phyloP scores from a whole-genome alignment of 2,797 vertebrate genomes.

The Momotus momota region DNA sequence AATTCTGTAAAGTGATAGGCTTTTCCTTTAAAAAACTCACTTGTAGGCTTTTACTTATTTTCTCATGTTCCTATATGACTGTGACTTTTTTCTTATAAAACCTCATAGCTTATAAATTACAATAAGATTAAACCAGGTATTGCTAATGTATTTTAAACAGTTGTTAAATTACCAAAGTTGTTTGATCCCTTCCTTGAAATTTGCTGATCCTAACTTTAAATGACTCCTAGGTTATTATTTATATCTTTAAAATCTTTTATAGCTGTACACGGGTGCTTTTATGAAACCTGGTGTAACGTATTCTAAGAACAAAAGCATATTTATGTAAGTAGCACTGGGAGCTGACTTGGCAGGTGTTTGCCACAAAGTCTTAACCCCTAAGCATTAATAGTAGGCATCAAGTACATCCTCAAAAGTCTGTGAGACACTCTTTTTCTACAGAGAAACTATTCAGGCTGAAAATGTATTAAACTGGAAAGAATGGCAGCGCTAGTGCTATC shows the following conservation, averaged over 20 bases:
- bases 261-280: conserved; percentile 51
- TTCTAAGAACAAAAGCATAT: conserved; percentile 63
- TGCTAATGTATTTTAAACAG: conserved; percentile 75
- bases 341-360: conserved; percentile 44
- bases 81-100: conserved; percentile 60
- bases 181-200: conserved; percentile 74
- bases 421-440: background rate
- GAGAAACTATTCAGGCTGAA: conserved; percentile 12
- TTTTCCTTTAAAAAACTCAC: conserved; percentile 17
- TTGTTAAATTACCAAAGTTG: conserved; percentile 73
- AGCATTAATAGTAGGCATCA: conserved; percentile 14
- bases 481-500: background rate
- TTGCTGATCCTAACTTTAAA: conserved; percentile 76
- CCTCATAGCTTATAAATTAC: conserved; percentile 66
- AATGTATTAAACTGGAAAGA: conserved; percentile 31
- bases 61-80: background rate
- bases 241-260: conserved; percentile 72
- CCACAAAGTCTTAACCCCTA: conserved; percentile 46
- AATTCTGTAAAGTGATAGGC: background rate
- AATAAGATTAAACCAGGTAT: conserved; percentile 65
- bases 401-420: background rate
- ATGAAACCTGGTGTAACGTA: conserved; percentile 9
- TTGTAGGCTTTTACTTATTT: conserved; percentile 22
- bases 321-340: conserved; percentile 61
- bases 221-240: conserved; percentile 70